Evolutionary conservation across 1,140 invertebrate species (phyloP).

Genomic region (Venustaconcha ellipsiformis): DNA sequence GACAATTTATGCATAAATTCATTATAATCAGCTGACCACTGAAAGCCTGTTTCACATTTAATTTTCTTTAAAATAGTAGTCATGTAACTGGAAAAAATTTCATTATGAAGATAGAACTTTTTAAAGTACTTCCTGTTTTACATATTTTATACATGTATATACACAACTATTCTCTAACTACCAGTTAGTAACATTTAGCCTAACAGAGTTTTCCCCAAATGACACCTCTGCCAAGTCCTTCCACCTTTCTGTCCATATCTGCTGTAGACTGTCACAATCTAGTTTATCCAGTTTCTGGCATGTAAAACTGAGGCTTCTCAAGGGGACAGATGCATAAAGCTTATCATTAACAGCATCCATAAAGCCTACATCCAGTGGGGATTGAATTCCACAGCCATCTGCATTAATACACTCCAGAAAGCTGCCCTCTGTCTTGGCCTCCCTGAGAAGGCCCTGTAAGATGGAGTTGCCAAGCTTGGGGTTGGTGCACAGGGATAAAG

Average conservation of each 20-base stretch:
- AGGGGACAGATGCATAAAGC: constrained; percentile 6
- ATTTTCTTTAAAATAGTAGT: no score
- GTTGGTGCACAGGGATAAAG: constrained; percentile 12
- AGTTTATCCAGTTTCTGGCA: constrained; percentile 27
- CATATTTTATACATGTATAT: no score
- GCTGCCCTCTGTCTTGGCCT: not conserved
- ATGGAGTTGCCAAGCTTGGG: constrained; percentile 17
- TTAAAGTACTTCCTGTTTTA: no score
- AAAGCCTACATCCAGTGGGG: constrained; percentile 18
- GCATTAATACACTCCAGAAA: constrained; percentile 10
- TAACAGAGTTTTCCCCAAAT: constrained; percentile 2
- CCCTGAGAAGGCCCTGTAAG: constrained; percentile 13
- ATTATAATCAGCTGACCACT: no score
- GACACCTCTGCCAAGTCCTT: constrained; percentile 5
- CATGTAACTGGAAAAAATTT: no score
- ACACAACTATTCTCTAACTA: no score
- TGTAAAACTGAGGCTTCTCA: constrained; percentile 19
- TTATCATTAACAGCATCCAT: constrained; percentile 23
- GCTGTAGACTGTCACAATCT: constrained; percentile 28
- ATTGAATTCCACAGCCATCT: constrained; percentile 10
- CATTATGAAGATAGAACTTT: no score
- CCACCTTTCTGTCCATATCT: constrained; percentile 22
- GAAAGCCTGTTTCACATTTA: no score
- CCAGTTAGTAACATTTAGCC: constrained; percentile 6
- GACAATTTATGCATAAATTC: no score